Evolutionary conservation across 2,113 vertebrate species (phyloP).

Genomic region (Gnathonemus echidnorhynchus): DNA sequence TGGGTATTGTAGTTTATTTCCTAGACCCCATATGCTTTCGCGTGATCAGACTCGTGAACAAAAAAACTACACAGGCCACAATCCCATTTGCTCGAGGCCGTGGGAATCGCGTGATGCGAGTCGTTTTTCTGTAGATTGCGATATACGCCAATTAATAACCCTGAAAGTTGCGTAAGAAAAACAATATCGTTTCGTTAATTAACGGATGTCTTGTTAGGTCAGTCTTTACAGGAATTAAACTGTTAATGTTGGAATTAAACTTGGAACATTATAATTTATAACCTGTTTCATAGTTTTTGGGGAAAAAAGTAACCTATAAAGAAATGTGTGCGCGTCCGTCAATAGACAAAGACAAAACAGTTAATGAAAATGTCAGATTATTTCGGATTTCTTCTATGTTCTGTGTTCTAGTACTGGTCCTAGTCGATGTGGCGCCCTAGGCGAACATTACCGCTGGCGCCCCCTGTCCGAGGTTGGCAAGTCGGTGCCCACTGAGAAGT

Average conservation of each 20-base stretch:
- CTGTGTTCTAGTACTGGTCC: not conserved
- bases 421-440: not conserved
- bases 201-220: not conserved
- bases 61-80: slow-evolving; percentile 50
- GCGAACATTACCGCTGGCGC: not conserved
- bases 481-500: not conserved
- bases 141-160: not conserved
- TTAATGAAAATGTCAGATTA: not conserved
- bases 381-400: not conserved
- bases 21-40: fast-evolving
- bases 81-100: not conserved
- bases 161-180: not conserved
- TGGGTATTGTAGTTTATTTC: slow-evolving; percentile 48
- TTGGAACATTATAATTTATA: not conserved
- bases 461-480: not conserved
- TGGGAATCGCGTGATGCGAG: slow-evolving; percentile 26
- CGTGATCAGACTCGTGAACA: fast-evolving
- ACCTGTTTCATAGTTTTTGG: not conserved
- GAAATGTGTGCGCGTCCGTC: not conserved
- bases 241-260: not conserved
- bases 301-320: not conserved
- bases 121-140: not conserved
- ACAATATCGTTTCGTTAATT: not conserved
- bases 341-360: not conserved
- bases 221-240: not conserved